Base-by-base conservation (phyloP, 2,797 vertebrate genomes). In the Acanthornis magna region DNA sequence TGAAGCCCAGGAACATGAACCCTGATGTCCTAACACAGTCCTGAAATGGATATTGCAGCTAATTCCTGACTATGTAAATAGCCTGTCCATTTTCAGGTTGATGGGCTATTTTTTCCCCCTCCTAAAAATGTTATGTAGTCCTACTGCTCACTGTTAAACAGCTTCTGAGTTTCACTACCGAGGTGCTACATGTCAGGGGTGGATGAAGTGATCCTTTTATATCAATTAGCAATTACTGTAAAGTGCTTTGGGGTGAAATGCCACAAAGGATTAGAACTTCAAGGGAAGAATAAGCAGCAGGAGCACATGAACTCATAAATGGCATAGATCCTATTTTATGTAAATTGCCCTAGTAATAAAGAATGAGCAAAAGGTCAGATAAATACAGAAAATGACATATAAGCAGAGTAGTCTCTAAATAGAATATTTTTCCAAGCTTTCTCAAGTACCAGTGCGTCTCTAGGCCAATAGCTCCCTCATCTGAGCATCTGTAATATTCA, bases 221-320 rank as follows among this genome's bases (percentile, higher is more conserved):
- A 97, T 97, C 97, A 97, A 97, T 97, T 97, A 97, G 96, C 95
- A 97, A 97, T 97, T 97, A 97, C 93, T 94, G 84, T 90, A 97
- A 97, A 97, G 97, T 97, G 97, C 97, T 97, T 97, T 94, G 95
- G 96, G 97, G 96, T 97, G 96, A 97, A 96, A 97, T 97, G 96
- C 96, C 96, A 96, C 92, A 95, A 92, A 95, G 94, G 95, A 97
- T 97, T 97, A 96, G 89, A 94, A 96, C 89, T 97, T 91, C 63
- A 81, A 93, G 95, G 85, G 88, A 96, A 86, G 55, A 94, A 91
- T 92, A 93, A 91, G 82, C 92, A 95, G 89, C 93, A 95, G 96
- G 93, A 96, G 89, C 92, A 83, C 83, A 96, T 57, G 93, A 96
- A 97, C 92, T 93, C 96, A 85, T 96, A 97, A 96, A 96, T 96